phyloP scores from a whole-genome alignment of 1,140 invertebrate genomes.

The Thalassaphorura encarpata region DNA sequence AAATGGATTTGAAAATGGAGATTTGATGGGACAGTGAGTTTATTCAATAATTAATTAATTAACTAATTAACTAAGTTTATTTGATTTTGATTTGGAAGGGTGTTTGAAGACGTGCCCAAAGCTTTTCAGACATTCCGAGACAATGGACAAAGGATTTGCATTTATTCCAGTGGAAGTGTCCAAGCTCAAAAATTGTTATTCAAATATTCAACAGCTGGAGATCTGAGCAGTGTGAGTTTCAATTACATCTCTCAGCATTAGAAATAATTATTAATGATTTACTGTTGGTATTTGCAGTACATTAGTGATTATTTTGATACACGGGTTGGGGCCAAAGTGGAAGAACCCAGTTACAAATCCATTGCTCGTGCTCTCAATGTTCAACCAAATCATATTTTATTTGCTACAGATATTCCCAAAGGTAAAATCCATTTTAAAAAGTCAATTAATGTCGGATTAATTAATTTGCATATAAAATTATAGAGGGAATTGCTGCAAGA shows the following conservation, averaged over 20 bases:
- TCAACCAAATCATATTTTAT: constrained; percentile 57
- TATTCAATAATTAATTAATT: not conserved
- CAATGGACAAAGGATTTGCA: constrained; percentile 58
- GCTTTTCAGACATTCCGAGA: constrained; percentile 59
- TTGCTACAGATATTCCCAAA: constrained; percentile 72
- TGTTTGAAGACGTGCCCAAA: constrained; percentile 71
- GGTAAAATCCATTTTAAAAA: constrained; percentile 43
- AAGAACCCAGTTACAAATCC: constrained; percentile 58
- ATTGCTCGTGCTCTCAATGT: constrained; percentile 58
- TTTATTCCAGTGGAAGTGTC: constrained; percentile 87
- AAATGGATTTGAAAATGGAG: constrained; percentile 63
- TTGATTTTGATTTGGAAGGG: constrained; percentile 37
- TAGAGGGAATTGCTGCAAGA: constrained; percentile 70
- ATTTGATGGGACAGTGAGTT: constrained; percentile 80
- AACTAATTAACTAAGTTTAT: not conserved
- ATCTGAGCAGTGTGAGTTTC: constrained; percentile 52
- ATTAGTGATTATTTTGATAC: constrained; percentile 81
- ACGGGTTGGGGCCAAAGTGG: constrained; percentile 64
- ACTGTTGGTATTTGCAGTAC: constrained; percentile 39
- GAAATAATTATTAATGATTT: not conserved
- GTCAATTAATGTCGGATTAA: not conserved
- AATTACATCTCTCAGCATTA: not conserved
- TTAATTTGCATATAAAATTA: not conserved
- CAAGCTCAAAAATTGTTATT: constrained; percentile 85
- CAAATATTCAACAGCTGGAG: constrained; percentile 59